phyloP scores from a whole-genome alignment of 2,113 vertebrate species.

The Rana temporaria region DNA sequence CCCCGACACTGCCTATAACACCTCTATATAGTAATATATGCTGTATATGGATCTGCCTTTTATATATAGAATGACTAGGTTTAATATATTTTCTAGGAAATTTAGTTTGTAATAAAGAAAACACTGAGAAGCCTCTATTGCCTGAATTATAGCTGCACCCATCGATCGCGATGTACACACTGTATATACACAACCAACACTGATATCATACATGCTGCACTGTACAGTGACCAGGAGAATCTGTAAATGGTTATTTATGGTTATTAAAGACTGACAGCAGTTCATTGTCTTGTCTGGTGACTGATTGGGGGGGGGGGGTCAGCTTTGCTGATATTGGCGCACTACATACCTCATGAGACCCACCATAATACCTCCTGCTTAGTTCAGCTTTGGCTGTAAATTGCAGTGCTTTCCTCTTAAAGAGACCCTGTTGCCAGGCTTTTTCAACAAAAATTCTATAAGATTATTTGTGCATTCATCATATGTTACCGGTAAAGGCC shows the following conservation, averaged over 20 bases:
- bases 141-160: background rate
- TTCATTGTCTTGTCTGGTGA: no score
- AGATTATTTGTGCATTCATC: no score
- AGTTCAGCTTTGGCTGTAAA: background rate
- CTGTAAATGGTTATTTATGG: constrained; percentile 22
- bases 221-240: constrained; percentile 16
- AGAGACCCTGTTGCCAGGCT: no score
- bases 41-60: constrained; percentile 5
- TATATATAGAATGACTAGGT: background rate
- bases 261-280: constrained; percentile 21
- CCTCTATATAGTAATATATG: background rate
- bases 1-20: no score
- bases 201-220: background rate
- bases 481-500: no score
- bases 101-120: background rate
- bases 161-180: background rate
- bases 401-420: no score
- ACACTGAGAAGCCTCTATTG: constrained; percentile 15
- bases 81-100: constrained; percentile 9
- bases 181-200: background rate
- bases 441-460: no score
- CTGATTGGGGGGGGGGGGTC: no score
- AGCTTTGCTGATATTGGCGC: no score
- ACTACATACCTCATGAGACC: no score
- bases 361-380: background rate